Conservation (phyloP, 2,888 invertebrate genomes). For the Camponotus fellah region DNA sequence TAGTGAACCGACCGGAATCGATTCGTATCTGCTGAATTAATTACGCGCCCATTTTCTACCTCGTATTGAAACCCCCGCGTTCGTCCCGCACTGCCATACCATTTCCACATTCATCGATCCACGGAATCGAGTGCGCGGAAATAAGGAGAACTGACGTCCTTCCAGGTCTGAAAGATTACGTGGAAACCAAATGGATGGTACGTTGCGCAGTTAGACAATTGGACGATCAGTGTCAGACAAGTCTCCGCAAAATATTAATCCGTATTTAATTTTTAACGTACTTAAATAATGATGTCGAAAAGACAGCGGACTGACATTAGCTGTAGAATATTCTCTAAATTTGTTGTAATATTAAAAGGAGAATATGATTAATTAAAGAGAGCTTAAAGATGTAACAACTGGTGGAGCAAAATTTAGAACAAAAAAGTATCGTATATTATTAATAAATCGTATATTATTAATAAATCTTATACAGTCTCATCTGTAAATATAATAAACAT, state of each 20-base stretch:
- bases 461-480: neutral
- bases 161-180: conserved; percentile 66
- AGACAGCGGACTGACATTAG: neutral
- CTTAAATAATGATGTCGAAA: neutral
- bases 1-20: conserved; percentile 68
- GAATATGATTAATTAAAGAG: conserved; percentile 19
- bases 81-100: conserved; percentile 48
- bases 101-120: conserved; percentile 74
- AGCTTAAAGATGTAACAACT: neutral
- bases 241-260: conserved; percentile 10
- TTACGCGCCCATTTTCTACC: conserved; percentile 76
- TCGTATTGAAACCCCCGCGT: conserved; percentile 67
- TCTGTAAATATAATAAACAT: neutral
- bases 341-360: conserved; percentile 10
- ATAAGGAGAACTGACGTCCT: conserved; percentile 68
- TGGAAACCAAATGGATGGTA: conserved; percentile 58
- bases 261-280: conserved; percentile 8
- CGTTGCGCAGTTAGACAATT: conserved; percentile 17
- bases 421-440: neutral
- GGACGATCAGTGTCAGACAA: conserved; percentile 16
- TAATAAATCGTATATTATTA: conserved; percentile 1
- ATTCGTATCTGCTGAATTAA: conserved; percentile 77
- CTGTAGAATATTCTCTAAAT: neutral
- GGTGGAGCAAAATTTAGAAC: neutral
- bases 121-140: conserved; percentile 68